phyloP scores from a whole-genome alignment of 2,797 vertebrate genomes.

The Sebastes oblongus region DNA sequence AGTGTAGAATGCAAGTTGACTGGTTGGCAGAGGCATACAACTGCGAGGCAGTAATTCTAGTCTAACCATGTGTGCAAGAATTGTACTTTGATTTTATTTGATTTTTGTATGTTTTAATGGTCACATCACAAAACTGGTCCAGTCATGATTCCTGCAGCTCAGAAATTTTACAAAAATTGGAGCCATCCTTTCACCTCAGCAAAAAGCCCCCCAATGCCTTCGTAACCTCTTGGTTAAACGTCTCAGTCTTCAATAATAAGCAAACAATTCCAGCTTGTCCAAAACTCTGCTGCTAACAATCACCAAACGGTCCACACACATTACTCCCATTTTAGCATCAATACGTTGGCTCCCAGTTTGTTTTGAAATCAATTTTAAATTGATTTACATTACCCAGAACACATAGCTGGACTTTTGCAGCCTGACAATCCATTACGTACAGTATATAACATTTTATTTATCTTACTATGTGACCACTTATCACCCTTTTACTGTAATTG shows the following conservation, averaged over 20 bases:
- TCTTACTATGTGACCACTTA: background rate
- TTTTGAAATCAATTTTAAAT: background rate
- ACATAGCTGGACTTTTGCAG: too few species aligned
- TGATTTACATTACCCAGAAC: too few species aligned
- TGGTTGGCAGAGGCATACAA: background rate
- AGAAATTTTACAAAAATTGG: background rate
- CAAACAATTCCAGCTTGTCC: background rate
- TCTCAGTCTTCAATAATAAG: background rate
- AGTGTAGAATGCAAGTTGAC: background rate
- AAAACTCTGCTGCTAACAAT: background rate
- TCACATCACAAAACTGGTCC: background rate
- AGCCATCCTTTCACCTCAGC: background rate
- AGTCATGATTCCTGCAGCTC: background rate
- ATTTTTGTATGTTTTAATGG: background rate
- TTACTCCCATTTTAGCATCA: background rate
- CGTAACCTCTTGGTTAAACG: background rate
- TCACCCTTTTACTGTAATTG: background rate
- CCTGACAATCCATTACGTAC: background rate
- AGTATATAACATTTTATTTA: background rate
- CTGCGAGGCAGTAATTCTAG: too few species aligned
- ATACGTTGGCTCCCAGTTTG: background rate
- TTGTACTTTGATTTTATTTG: background rate
- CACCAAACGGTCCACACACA: background rate
- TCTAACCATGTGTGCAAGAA: background rate
- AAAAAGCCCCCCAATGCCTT: background rate